Evolutionary conservation across 2,888 invertebrate genomes (phyloP).

Genomic region (Cephalotes varians): DNA sequence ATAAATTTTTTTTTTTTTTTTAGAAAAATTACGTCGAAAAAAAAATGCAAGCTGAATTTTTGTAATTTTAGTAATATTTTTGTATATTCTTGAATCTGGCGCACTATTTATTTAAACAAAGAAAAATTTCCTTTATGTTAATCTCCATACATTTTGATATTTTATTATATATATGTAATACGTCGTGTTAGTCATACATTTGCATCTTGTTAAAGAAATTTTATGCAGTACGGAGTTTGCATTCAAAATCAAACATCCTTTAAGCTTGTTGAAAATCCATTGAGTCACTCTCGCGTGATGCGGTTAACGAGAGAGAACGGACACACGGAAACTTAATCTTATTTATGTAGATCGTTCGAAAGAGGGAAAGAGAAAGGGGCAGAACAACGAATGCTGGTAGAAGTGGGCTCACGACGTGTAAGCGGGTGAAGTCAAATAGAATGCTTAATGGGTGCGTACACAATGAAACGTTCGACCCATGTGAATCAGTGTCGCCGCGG

Average conservation of each 20-base stretch:
- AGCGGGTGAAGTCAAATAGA: slow-evolving; percentile 53
- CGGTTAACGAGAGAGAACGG: slow-evolving; percentile 36
- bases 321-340: slow-evolving; percentile 50
- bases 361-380: neutral
- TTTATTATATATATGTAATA: neutral
- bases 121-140: neutral
- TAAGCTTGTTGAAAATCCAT: slow-evolving; percentile 19
- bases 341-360: slow-evolving; percentile 47
- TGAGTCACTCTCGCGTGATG: slow-evolving; percentile 40
- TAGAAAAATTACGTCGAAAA: neutral
- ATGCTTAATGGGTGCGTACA: slow-evolving; percentile 53
- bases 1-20: neutral
- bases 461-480: slow-evolving; percentile 49
- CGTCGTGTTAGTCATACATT: neutral
- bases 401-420: slow-evolving; percentile 23
- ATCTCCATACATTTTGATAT: neutral
- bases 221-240: neutral
- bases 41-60: neutral
- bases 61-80: neutral
- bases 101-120: neutral
- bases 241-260: slow-evolving; percentile 33
- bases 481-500: slow-evolving; percentile 60
- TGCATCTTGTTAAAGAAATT: neutral
- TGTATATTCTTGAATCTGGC: neutral
- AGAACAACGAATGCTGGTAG: slow-evolving; percentile 19